These are phyloP conservation scores for Otus scops DNA, from an alignment of 2,797 vertebrate species.

Conservation along the genomic window DNA sequence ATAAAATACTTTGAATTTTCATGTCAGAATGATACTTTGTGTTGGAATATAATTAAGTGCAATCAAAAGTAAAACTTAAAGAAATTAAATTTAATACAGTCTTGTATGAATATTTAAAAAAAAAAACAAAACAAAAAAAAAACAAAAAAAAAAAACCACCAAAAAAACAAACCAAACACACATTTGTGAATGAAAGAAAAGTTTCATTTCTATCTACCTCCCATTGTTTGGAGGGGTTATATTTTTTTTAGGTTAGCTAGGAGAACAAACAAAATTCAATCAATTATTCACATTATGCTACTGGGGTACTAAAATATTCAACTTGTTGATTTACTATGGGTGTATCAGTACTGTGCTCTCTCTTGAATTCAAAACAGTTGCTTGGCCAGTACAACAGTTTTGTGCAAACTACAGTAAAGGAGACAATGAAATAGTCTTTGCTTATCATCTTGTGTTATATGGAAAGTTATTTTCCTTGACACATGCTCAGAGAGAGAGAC, in stretches of 20 bases:
- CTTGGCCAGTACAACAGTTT: background rate
- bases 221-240: background rate
- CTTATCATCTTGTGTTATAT: background rate
- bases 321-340: background rate
- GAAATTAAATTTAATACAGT: background rate
- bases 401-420: background rate
- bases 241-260: background rate
- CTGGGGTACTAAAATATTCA: background rate
- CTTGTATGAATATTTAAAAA: background rate
- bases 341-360: background rate
- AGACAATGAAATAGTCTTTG: background rate
- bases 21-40: background rate
- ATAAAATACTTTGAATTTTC: background rate
- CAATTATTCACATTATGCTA: background rate
- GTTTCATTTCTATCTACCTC: background rate
- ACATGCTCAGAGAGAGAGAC: background rate
- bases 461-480: background rate
- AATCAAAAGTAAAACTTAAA: background rate
- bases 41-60: background rate
- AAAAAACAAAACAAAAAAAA: background rate
- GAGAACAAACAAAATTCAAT: background rate
- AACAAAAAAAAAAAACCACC: no score
- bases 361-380: background rate
- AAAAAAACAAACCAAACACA: accelerated
- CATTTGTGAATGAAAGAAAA: background rate